These are phyloP conservation scores for Acromyrmex heyeri DNA, from an alignment of 1,140 invertebrate species.

Conservation along the genomic window DNA sequence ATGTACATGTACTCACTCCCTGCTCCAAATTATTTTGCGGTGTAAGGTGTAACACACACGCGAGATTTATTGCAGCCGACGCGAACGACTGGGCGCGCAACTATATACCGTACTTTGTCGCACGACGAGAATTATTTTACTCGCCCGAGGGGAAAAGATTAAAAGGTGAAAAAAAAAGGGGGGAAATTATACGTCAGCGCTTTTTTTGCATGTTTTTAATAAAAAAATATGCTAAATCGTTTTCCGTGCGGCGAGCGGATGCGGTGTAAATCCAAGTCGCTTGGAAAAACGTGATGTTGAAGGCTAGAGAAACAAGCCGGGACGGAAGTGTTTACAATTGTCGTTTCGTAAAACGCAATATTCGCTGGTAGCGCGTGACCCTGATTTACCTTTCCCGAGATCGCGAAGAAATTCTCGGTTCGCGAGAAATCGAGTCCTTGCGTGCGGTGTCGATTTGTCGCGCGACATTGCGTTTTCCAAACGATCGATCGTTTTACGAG, in stretches of 20 bases:
- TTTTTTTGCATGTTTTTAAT: conserved; percentile 24
- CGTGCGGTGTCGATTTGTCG: not conserved
- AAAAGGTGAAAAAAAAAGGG: too few species aligned
- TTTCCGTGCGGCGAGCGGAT: not conserved
- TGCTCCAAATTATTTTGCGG: conserved; percentile 19
- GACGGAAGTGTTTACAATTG: not conserved
- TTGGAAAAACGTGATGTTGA: not conserved
- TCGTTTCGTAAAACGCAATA: not conserved
- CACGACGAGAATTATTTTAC: conserved; percentile 18
- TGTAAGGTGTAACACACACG: not conserved
- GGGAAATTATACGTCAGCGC: not conserved
- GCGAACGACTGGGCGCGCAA: not conserved
- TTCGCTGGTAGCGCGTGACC: not conserved
- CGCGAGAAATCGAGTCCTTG: not conserved
- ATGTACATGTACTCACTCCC: not conserved
- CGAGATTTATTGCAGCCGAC: not conserved
- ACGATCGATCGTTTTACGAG: conserved; percentile 10
- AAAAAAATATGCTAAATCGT: conserved; percentile 18
- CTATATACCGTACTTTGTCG: not conserved
- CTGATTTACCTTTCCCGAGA: not conserved
- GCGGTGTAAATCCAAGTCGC: not conserved
- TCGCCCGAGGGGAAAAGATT: too few species aligned
- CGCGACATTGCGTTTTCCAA: not conserved
- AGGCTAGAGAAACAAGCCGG: not conserved
- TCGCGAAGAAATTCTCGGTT: not conserved